Conservation (phyloP, 92 coral and sea anemone species). For the Epizoanthus ramosus region DNA sequence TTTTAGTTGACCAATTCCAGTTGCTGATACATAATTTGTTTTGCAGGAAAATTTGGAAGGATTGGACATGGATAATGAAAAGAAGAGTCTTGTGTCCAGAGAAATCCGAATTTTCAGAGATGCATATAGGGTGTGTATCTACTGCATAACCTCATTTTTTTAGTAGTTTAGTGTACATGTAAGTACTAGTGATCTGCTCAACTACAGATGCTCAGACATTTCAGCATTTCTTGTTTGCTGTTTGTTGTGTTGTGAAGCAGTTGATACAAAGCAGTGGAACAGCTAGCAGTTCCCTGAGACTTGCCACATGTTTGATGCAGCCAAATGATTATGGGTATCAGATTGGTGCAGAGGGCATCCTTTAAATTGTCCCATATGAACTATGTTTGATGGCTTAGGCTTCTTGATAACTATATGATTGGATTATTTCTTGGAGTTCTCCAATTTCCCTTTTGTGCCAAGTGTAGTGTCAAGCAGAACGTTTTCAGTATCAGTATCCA, state of each 20-base stretch:
- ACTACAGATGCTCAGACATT: too few species aligned
- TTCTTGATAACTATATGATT: too few species aligned
- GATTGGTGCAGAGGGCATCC: too few species aligned
- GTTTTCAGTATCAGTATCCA: too few species aligned
- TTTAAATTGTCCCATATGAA: too few species aligned
- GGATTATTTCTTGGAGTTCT: too few species aligned
- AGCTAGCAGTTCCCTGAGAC: background rate
- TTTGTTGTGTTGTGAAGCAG: background rate
- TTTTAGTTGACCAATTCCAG: background rate
- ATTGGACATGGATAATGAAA: slow-evolving; percentile 91
- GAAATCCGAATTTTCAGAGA: slow-evolving; percentile 94
- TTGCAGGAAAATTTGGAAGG: slow-evolving; percentile 93
- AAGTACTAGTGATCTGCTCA: slow-evolving; percentile 3
- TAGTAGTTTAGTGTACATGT: background rate
- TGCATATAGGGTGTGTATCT: slow-evolving; percentile 80
- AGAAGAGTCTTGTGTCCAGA: slow-evolving; percentile 91
- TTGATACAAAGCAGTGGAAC: background rate
- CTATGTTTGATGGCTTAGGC: too few species aligned
- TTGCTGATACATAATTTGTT: background rate
- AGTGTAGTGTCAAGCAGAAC: too few species aligned
- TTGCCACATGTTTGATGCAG: background rate
- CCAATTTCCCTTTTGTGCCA: too few species aligned
- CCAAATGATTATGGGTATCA: background rate
- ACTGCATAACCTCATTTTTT: background rate
- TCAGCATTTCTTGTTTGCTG: background rate